Percentiles rank a stretch among this genome's conserved stretches.
These are phyloP conservation scores for Uloborus diversus DNA, from an alignment of 1,140 invertebrate species.

Conservation along the genomic window DNA sequence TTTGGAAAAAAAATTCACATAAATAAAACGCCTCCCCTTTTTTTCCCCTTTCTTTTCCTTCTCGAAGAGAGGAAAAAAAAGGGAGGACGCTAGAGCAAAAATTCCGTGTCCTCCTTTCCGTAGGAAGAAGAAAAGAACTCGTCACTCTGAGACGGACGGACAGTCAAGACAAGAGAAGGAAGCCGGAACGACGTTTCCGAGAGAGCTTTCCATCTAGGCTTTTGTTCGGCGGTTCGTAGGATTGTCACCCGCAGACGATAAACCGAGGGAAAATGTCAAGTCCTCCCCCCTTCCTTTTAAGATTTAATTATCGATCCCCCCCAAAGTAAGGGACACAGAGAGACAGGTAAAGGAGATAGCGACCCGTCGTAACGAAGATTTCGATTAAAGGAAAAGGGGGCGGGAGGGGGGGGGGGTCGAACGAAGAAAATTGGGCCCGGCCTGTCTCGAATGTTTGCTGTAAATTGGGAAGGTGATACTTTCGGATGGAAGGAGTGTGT, in stretches of 20 bases:
- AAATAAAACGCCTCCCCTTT: no score
- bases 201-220: conserved; percentile 2
- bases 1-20: no score
- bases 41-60: background rate
- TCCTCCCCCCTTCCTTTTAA: conserved; percentile 29
- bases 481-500: conserved; percentile 34
- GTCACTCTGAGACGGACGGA: conserved; percentile 37
- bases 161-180: conserved; percentile 22
- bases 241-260: conserved; percentile 47
- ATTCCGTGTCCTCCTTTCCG: background rate
- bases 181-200: conserved; percentile 26
- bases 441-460: background rate
- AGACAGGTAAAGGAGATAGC: conserved; percentile 50
- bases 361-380: conserved; percentile 46
- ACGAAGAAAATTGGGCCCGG: background rate
- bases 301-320: conserved; percentile 53
- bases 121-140: background rate
- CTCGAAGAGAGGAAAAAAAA: background rate
- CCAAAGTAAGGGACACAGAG: background rate
- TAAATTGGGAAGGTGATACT: conserved; percentile 48
- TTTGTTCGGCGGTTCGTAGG: conserved; percentile 28
- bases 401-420: background rate
- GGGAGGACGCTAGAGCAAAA: background rate
- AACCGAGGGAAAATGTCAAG: conserved; percentile 49
- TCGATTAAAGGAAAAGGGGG: conserved; percentile 36